phyloP scores from a whole-genome alignment of 2,888 invertebrate species.

The Tolmerus cingulatus region DNA sequence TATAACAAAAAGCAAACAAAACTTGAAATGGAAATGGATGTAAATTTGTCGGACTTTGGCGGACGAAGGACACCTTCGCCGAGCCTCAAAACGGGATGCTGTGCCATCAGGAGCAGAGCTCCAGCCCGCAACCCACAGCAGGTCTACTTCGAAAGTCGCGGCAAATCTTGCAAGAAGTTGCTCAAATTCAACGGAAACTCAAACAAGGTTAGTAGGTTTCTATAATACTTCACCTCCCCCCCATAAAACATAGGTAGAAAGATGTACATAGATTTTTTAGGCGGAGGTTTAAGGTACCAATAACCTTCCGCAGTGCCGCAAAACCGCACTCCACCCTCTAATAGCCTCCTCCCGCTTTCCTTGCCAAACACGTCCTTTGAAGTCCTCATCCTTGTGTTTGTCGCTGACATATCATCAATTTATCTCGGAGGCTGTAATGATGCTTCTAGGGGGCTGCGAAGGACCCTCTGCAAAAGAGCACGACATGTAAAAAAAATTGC shows the following conservation, averaged over 20 bases:
- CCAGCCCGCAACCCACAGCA: slow-evolving; percentile 66
- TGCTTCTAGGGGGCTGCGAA: background rate
- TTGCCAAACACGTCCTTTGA: slow-evolving; percentile 6
- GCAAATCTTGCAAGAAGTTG: slow-evolving; percentile 83
- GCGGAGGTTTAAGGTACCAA: background rate
- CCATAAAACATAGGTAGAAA: background rate
- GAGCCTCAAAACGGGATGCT: slow-evolving; percentile 54
- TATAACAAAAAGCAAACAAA: background rate
- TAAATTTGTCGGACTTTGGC: slow-evolving; percentile 57
- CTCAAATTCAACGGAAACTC: slow-evolving; percentile 83
- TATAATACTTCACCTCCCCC: background rate
- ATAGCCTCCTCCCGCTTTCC: background rate
- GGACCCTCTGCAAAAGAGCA: background rate
- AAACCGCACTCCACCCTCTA: background rate
- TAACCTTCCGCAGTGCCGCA: background rate
- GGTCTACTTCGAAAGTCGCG: slow-evolving; percentile 80
- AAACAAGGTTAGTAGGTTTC: slow-evolving; percentile 71
- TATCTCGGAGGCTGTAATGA: background rate
- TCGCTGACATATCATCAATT: slow-evolving; percentile 23
- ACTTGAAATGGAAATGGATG: slow-evolving; percentile 60
- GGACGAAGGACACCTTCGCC: slow-evolving; percentile 58
- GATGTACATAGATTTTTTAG: background rate
- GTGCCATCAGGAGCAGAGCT: slow-evolving; percentile 48
- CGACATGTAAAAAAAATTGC: background rate
- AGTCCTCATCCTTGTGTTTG: background rate